These are phyloP conservation scores for Sitodiplosis mosellana DNA, from an alignment of 1,140 invertebrate genomes.

Conservation along the genomic window DNA sequence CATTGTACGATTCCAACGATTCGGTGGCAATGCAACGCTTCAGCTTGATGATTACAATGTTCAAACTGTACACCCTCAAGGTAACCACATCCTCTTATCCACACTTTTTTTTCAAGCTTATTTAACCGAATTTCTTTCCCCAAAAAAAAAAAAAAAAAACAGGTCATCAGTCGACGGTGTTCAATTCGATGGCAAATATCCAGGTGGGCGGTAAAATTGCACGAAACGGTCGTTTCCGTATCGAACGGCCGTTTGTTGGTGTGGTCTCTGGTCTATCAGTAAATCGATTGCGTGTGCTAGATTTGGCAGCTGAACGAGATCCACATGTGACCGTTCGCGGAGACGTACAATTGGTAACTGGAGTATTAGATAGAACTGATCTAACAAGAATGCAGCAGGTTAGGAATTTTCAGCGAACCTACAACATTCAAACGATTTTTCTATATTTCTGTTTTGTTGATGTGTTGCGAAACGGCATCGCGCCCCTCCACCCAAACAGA, in stretches of 20 bases:
- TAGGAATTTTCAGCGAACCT: constrained; percentile 24
- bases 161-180: constrained; percentile 76
- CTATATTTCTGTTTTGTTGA: background rate
- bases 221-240: constrained; percentile 43
- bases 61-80: constrained; percentile 58
- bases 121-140: background rate
- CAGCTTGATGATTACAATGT: constrained; percentile 83
- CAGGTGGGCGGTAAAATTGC: constrained; percentile 78
- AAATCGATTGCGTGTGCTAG: constrained; percentile 66
- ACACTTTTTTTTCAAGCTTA: background rate
- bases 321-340: constrained; percentile 49
- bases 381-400: constrained; percentile 69
- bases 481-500: no score
- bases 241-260: constrained; percentile 64
- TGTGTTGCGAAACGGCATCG: no score
- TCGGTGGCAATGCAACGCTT: constrained; percentile 74
- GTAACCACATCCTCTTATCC: no score
- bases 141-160: constrained; percentile 1
- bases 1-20: constrained; percentile 73
- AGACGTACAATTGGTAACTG: constrained; percentile 51
- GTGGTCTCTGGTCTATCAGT: constrained; percentile 76
- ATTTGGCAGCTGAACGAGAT: constrained; percentile 67
- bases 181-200: constrained; percentile 80
- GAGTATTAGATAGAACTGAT: constrained; percentile 50
- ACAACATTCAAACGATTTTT: background rate